phyloP scores from a whole-genome alignment of 2,113 vertebrate species.

The Brachypodius melanocephalos region DNA sequence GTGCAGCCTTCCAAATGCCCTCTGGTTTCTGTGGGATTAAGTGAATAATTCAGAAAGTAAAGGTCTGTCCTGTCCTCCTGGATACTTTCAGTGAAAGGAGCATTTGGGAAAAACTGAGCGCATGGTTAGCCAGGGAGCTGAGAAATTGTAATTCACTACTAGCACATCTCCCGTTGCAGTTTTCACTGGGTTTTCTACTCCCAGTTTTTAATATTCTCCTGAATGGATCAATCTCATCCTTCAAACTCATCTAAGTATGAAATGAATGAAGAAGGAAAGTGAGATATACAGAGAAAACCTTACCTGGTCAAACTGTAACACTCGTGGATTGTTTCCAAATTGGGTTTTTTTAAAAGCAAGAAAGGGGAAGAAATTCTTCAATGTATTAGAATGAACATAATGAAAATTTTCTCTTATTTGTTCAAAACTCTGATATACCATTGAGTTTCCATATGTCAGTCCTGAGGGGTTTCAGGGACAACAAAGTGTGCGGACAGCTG shows the following conservation, averaged over 20 bases:
- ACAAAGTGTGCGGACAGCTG: neutral
- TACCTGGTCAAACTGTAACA: neutral
- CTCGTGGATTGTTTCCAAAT: neutral
- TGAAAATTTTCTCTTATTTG: neutral
- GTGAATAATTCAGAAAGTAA: neutral
- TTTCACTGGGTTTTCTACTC: neutral
- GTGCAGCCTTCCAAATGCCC: neutral
- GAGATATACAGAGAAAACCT: neutral
- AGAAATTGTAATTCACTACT: neutral
- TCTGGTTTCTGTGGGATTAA: neutral
- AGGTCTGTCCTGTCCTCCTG: neutral
- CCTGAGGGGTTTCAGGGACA: neutral
- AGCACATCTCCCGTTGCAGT: fast-evolving
- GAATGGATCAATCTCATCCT: neutral
- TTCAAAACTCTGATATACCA: neutral
- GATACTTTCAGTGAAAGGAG: neutral
- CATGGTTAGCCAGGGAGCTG: neutral
- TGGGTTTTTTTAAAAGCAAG: neutral
- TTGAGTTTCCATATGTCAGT: neutral
- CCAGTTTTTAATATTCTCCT: neutral
- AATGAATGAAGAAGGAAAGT: neutral
- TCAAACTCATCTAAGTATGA: neutral
- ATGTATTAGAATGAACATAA: neutral
- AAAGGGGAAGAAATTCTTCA: neutral
- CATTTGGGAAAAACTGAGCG: neutral